Evolutionary conservation across 92 coral and sea anemone genomes (phyloP), one percentile per base, ranked within the genome.

Genomic region (Phenganax subtilis): DNA sequence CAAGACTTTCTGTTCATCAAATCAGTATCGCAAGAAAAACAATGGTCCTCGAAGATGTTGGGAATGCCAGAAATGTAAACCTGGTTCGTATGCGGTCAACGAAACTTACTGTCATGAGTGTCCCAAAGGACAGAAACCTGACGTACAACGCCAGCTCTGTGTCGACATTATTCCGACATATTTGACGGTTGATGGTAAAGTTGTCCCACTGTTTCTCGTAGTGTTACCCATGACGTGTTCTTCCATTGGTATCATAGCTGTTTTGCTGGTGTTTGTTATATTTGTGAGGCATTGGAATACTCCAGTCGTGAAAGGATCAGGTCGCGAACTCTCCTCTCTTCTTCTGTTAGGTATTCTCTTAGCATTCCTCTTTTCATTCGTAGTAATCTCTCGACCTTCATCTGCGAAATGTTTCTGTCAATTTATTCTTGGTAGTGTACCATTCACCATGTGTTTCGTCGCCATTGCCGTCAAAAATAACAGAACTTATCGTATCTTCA

Each of bases 261-360:
- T 73, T 15, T 53, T 55, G 14, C 54, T 73, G 11, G 62, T 73
- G 58, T 53, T 55, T 52, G 77, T 51, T 3, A 29, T 52, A 8
- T 73, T 73, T 11, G 37, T 54, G 25, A 73, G n/a, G 62, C 47
- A 73, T 17, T 55, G 77, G 59, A 52, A 73, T 10, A 73, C 77
- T 12, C 77, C 77, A 10, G 10, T 73, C 60, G 77, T 73, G 51
- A 73, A 73, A 20, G 77, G 60, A 2, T 73, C 77, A 15, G 77
- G 77, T 53, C 58, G 77, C 6, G 77, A 73, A 55, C 61, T 73
- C n/a, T 73, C 77, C n/a, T 52, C 62, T 8, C 27, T 73, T 57
- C 77, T 73, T 53, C 16, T 73, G 12, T 3, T 73, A n/a, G 77
- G 77, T 10, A 54, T 73, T 11, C 12, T 52, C 54, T 25, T 73